Evolutionary conservation across 1,140 invertebrate species (phyloP), one percentile per base, ranked within the genome.

Genomic region (Tetramorium alpestre): DNA sequence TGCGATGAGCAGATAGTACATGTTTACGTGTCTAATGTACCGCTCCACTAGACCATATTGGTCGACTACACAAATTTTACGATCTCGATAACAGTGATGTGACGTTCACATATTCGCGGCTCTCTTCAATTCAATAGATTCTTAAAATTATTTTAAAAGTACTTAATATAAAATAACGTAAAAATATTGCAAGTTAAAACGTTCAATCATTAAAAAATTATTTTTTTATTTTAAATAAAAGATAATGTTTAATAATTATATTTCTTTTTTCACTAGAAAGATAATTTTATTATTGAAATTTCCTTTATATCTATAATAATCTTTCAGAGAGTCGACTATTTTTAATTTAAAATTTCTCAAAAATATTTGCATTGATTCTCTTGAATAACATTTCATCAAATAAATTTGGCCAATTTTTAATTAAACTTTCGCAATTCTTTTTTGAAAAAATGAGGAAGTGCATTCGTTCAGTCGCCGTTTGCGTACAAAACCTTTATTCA

Each of bases 11-110:
- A 93, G 92, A 93, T 90, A 93, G 72, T 69, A 85, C 51, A 60
- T 93, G 89, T 93, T 93, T 91, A 93, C 93, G 91, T 87, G 90
- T 82, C 89, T 93, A 93, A 93, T 93, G 93, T 89, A 93, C 88
- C 87, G 76, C 76, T 85, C 62, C 70, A 70, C 49, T 78, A 65
- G 38, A 58, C 72, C 86, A 91, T 93, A 92, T 93, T 86, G 85
- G 82, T 38, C 44, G 49, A 72, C 70, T 87, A 90, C 82, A 87
- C 80, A 67, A 78, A 77, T 88, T 90, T 91, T 90, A 78, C 54
- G 77, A 81, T 77, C 82, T 22, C 80, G 86, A 87, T 87, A 84
- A 87, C 13, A 5, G 44, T 8, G 11, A 33, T n/a, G 41, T 25
- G 38, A 60, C 72, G 38, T 22, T 56, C n/a, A 41, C 13, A 25